A percentile compares a stretch with the other conserved stretches of the same genome.
These are phyloP conservation scores for Euphonia xanthogaster DNA, from an alignment of 2,797 vertebrate species.

Conservation along the genomic window DNA sequence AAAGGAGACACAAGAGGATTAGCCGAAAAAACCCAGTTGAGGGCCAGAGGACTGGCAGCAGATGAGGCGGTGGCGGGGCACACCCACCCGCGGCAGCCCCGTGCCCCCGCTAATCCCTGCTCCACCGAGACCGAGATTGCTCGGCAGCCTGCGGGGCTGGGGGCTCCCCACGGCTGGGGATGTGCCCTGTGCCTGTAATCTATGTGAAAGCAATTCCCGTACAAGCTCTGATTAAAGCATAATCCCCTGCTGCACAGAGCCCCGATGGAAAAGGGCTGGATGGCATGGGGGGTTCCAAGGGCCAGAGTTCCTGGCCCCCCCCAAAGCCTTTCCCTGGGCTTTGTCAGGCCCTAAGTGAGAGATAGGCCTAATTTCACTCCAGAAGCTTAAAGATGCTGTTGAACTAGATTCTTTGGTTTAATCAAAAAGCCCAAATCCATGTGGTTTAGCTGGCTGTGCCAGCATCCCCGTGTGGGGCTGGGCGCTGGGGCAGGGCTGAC, in stretches of 20 bases:
- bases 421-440: background rate
- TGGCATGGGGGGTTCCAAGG: fast-evolving
- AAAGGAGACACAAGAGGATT: background rate
- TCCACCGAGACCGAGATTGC: background rate
- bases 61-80: fast-evolving
- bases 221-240: slow-evolving; percentile 35
- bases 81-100: background rate
- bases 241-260: background rate
- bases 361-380: background rate
- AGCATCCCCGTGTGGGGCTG: fast-evolving
- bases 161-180: background rate
- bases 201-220: background rate
- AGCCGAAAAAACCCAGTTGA: background rate
- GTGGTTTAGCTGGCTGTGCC: background rate
- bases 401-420: slow-evolving; percentile 49
- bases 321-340: background rate
- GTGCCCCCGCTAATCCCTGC: background rate
- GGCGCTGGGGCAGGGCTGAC: background rate
- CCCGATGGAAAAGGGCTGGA: background rate
- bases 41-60: background rate
- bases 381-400: background rate
- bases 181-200: background rate
- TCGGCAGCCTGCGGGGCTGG: fast-evolving
- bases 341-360: background rate
- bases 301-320: background rate